Base-by-base conservation (phyloP, 2,888 invertebrate genomes). In the Drosophila quinaria region DNA sequence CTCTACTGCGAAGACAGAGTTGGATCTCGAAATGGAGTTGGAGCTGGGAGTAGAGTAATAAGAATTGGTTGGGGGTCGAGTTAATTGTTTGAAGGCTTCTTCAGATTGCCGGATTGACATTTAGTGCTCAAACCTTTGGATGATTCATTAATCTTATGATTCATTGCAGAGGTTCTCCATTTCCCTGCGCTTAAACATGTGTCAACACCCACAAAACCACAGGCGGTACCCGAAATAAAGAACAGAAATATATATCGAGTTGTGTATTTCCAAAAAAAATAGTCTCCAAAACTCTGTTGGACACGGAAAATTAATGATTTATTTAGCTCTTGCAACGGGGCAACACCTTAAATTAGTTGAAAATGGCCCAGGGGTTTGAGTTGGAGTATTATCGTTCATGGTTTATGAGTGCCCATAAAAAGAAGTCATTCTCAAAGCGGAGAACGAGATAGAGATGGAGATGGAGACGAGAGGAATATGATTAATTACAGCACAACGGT, bases 121-220 rank as follows among this genome's bases (percentile, higher is more conserved):
- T 76, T 73, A 75, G 72, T 65, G 65, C 63, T 70, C 59, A 67
- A 58, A 42, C 66, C 74, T 59, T 62, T 54, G 8, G 33, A 11
- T 10, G 59, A 42, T 80, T 84, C 87, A 81, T 84, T 87, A 84
- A 84, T 87, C 80, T 87, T 70, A 49, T 78, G 81, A 81, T 79
- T 84, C 82, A 85, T 80, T 51, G 76, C 49, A 46, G 67, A 46
- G 56, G 37, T 47, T 65, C 33, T 8, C 62, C 11, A 29, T 61
- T 59, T 71, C 31, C 47, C 42, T 60, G 60, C 33, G 51, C 65
- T 71, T 74, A 78, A 81, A 77, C 71, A 80, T 74, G 77, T 88
- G 90, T 90, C 90, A 91, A 90, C 90, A 90, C 90, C 91, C 90
- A 89, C 89, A 80, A 89, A 88, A 87, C 85, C 64, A 64, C 87